Conservation (phyloP, 2,888 invertebrate species). For the Brachyptera putata region DNA sequence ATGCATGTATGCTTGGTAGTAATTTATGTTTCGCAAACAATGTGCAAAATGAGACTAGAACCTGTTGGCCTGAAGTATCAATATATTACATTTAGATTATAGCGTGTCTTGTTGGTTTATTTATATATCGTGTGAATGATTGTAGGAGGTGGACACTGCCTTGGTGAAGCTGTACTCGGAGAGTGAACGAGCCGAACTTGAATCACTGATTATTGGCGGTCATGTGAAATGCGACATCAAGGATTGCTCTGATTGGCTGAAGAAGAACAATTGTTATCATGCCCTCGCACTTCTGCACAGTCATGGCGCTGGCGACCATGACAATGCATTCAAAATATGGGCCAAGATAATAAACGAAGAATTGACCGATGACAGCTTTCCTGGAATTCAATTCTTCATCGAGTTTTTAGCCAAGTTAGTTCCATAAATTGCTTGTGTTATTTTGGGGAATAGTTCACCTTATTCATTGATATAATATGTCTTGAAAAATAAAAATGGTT, state of each 20-base stretch:
- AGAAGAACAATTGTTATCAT: conserved; percentile 42
- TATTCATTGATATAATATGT: no score
- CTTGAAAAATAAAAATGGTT: no score
- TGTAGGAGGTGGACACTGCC: conserved; percentile 46
- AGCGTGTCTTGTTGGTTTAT: no score
- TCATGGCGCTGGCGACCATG: conserved; percentile 42
- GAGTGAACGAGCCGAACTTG: conserved; percentile 25
- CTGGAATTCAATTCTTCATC: conserved; percentile 39
- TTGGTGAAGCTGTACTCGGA: conserved; percentile 42
- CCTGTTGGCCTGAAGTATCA: no score
- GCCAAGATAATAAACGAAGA: conserved; percentile 43
- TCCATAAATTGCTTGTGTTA: no score
- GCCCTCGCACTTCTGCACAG: conserved; percentile 45
- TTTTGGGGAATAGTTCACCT: no score
- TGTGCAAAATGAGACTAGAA: no score
- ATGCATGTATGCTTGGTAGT: no score
- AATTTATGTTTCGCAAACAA: no score
- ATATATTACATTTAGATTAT: no score
- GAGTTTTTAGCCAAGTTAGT: conserved; percentile 36
- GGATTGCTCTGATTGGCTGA: conserved; percentile 45
- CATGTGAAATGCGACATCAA: conserved; percentile 39
- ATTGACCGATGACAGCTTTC: conserved; percentile 43
- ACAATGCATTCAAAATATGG: conserved; percentile 47
- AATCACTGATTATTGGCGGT: conserved; percentile 28
- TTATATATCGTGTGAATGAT: no score